A percentile compares a stretch with the other conserved stretches of the same genome.
phyloP scores from a whole-genome alignment of 2,113 vertebrate species.

The Nycticorax nycticorax region DNA sequence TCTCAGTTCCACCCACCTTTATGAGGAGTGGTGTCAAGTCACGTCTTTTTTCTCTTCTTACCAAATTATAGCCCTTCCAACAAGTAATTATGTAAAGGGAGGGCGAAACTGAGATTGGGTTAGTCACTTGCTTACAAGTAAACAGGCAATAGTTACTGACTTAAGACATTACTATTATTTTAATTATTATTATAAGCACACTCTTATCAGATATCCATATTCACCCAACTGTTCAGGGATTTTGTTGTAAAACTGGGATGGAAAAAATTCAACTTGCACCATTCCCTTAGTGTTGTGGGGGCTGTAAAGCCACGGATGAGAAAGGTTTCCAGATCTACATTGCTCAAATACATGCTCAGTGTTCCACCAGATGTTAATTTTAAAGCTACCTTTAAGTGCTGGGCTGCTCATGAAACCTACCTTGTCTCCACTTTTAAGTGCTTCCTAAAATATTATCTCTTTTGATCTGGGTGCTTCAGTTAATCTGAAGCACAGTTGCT shows the following conservation, averaged over 20 bases:
- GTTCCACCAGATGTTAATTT: neutral
- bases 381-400: neutral
- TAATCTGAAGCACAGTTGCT: neutral
- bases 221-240: neutral
- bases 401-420: neutral
- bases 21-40: slow-evolving; percentile 39
- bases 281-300: neutral
- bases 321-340: neutral
- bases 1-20: slow-evolving; percentile 53
- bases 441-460: neutral
- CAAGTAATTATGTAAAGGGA: slow-evolving; percentile 28
- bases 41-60: slow-evolving; percentile 45
- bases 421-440: neutral
- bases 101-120: slow-evolving; percentile 17
- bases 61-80: slow-evolving; percentile 55
- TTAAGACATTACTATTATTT: slow-evolving; percentile 11
- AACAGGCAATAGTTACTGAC: slow-evolving; percentile 26
- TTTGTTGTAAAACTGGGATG: neutral
- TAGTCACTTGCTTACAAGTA: slow-evolving; percentile 60
- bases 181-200: neutral
- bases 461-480: neutral
- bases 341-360: neutral
- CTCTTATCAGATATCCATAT: neutral
- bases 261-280: neutral
- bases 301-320: neutral